Percentiles rank a stretch among this genome's conserved stretches.
Conservation (phyloP, 2,797 vertebrate genomes). For the Scolopax rusticola region DNA sequence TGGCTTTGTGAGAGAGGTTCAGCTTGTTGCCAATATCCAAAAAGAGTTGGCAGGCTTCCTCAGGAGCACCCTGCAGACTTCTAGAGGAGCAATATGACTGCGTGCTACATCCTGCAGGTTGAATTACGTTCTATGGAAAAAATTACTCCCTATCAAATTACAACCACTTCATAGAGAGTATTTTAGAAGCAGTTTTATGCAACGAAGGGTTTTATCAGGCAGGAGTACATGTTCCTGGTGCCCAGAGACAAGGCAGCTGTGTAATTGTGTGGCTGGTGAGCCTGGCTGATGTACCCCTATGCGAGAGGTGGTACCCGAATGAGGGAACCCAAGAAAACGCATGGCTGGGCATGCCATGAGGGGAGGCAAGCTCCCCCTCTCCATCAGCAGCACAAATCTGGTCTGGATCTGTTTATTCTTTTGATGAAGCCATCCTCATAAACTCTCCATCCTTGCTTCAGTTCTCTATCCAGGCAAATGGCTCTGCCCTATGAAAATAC, state of each 20-base stretch:
- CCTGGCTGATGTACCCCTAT: fast-evolving
- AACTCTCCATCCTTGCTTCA: neutral
- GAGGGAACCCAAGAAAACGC: neutral
- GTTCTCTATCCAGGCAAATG: neutral
- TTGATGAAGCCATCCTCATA: neutral
- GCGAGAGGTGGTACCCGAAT: neutral
- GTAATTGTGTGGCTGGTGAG: neutral
- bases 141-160: neutral
- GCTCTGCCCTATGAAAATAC: neutral
- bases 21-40: neutral
- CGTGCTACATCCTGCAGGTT: neutral
- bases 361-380: neutral
- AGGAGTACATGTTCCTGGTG: neutral
- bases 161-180: neutral
- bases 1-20: neutral
- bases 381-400: neutral
- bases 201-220: neutral
- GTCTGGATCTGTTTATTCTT: neutral
- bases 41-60: neutral
- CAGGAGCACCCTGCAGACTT: neutral
- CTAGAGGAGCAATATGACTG: neutral
- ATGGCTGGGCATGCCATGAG: neutral
- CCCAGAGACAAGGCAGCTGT: neutral
- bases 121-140: neutral
- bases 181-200: neutral